phyloP scores from a whole-genome alignment of 2,888 invertebrate genomes.

The Brachyopa scutellaris region DNA sequence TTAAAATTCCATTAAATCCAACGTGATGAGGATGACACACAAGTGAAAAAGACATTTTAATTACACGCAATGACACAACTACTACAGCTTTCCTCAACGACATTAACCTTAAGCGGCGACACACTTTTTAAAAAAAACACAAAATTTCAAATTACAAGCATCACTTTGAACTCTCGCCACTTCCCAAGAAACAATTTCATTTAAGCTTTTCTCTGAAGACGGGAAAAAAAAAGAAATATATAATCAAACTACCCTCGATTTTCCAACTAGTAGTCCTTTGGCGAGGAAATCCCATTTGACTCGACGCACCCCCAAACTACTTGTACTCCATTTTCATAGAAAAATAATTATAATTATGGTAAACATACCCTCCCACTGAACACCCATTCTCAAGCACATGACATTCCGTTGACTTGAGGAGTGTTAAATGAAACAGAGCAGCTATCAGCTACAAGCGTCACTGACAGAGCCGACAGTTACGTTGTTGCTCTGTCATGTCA shows the following conservation, averaged over 20 bases:
- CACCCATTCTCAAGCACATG: neutral
- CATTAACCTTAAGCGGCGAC: slow-evolving; percentile 44
- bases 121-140: slow-evolving; percentile 38
- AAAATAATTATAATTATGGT: slow-evolving; percentile 50
- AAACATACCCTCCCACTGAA: neutral
- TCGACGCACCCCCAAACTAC: too few relatives aligned
- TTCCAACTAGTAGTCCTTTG: slow-evolving; percentile 12
- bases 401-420: slow-evolving; percentile 11
- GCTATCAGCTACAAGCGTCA: neutral
- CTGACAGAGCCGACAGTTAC: slow-evolving; percentile 25
- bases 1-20: slow-evolving; percentile 29
- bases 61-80: slow-evolving; percentile 9
- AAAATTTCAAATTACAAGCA: slow-evolving; percentile 40
- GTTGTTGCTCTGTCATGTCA: slow-evolving; percentile 48
- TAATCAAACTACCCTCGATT: slow-evolving; percentile 38
- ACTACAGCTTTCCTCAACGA: neutral
- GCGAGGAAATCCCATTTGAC: too few relatives aligned
- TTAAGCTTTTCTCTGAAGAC: neutral
- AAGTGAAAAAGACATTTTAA: slow-evolving; percentile 29
- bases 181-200: slow-evolving; percentile 6
- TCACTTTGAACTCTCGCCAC: slow-evolving; percentile 21
- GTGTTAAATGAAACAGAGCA: slow-evolving; percentile 42
- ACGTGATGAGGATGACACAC: neutral
- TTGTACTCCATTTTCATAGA: slow-evolving; percentile 12
- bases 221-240: neutral